phyloP scores from a whole-genome alignment of 2,888 invertebrate genomes.

The Micoletzkya japonica region DNA sequence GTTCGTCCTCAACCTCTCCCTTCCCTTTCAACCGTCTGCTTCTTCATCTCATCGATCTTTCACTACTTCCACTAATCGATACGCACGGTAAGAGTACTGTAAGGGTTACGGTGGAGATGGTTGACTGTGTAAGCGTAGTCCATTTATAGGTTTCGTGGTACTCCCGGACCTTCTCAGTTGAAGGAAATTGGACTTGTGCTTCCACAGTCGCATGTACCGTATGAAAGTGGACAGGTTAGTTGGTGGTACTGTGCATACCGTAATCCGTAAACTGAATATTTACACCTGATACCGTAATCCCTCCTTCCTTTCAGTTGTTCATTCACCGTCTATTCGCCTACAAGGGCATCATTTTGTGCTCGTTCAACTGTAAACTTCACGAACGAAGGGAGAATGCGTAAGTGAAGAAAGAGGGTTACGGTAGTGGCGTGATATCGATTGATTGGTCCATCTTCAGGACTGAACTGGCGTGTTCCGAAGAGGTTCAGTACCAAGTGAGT shows the following conservation, averaged over 20 bases:
- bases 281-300: too few species aligned
- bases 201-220: constrained; percentile 30
- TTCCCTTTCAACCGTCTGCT: neutral
- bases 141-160: constrained; percentile 37
- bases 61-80: too few species aligned
- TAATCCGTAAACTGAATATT: too few species aligned
- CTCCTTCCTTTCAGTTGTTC: constrained; percentile 72
- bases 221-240: constrained; percentile 50
- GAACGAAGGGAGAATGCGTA: constrained; percentile 72
- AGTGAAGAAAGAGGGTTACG: neutral
- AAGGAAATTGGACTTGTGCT: constrained; percentile 44
- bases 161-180: constrained; percentile 31
- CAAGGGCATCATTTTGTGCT: constrained; percentile 91
- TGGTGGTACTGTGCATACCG: neutral
- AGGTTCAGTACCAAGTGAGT: too few species aligned
- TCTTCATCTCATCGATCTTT: neutral
- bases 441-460: too few species aligned
- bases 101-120: too few species aligned
- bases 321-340: constrained; percentile 95
- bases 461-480: too few species aligned
- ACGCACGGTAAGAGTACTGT: too few species aligned
- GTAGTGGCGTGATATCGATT: neutral
- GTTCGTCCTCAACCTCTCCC: neutral
- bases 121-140: too few species aligned
- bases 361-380: constrained; percentile 92